Conservation (phyloP, 2,797 vertebrate species). For the Eulemur coronatus region DNA sequence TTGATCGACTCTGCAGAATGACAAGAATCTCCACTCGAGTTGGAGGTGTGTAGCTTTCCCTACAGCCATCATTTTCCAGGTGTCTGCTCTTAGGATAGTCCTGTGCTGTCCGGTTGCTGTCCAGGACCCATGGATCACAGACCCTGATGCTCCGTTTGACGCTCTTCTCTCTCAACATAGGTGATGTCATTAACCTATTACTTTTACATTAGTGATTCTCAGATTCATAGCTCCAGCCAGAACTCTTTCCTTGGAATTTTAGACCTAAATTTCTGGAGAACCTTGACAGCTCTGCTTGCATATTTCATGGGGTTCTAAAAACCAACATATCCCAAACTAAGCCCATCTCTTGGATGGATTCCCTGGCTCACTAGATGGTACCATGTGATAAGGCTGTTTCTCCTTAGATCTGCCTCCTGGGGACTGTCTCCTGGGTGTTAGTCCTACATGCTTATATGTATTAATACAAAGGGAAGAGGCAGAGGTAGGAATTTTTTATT, state of each 20-base stretch:
- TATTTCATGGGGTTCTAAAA: neutral
- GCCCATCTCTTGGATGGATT: neutral
- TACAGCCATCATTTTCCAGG: accelerated
- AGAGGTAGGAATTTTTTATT: neutral
- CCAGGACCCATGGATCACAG: neutral
- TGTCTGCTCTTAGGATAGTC: neutral
- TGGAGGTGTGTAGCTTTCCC: neutral
- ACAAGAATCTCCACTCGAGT: neutral
- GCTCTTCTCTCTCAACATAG: neutral
- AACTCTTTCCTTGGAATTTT: neutral
- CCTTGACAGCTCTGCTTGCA: neutral
- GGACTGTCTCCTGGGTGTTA: neutral
- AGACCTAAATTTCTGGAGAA: neutral
- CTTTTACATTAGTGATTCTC: neutral
- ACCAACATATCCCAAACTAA: neutral
- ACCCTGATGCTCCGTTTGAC: neutral
- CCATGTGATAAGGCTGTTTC: neutral
- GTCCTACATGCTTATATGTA: neutral
- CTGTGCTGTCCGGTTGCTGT: neutral
- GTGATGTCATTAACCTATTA: neutral
- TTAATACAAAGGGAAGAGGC: neutral
- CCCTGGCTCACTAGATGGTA: neutral
- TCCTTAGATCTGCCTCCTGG: neutral
- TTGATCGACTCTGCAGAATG: neutral
- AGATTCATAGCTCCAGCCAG: neutral